Conservation (phyloP, 2,888 invertebrate genomes). For the Copidosoma aretas region DNA sequence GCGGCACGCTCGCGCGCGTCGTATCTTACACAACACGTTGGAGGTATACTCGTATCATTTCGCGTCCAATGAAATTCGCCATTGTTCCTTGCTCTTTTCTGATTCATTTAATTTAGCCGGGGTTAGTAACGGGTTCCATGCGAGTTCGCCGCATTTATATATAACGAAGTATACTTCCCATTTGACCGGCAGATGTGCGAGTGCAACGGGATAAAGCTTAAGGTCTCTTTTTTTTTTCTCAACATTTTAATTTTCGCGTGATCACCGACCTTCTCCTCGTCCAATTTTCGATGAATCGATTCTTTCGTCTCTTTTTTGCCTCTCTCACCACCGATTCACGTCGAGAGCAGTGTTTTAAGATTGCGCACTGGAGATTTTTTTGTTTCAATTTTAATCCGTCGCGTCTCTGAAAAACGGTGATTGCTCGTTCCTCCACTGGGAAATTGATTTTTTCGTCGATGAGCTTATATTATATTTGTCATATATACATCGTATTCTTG, state of each 20-base stretch:
- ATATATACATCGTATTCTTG: conserved; percentile 20
- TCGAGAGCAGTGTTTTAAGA: conserved; percentile 14
- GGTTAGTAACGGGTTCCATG: no score
- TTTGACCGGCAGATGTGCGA: background rate
- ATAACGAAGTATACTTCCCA: no score
- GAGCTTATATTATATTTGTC: conserved; percentile 24
- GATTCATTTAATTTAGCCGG: conserved; percentile 21
- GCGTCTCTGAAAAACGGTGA: background rate
- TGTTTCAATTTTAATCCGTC: conserved; percentile 4
- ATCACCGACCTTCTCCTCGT: background rate
- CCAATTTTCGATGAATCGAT: conserved; percentile 13
- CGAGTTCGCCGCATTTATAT: conserved; percentile 16
- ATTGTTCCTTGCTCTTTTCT: background rate
- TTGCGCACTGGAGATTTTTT: conserved; percentile 6
- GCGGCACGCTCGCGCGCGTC: no score
- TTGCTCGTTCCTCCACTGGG: background rate
- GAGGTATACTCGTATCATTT: background rate
- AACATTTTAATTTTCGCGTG: background rate
- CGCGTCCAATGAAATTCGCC: background rate
- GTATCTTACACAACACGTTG: background rate
- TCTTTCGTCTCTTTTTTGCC: background rate
- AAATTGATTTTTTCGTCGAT: conserved; percentile 17
- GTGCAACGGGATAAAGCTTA: background rate
- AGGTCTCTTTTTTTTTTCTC: background rate
- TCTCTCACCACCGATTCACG: background rate